Evolutionary conservation across 2,888 invertebrate species (phyloP), one percentile per base, ranked within the genome.

Genomic region (Drosophila neotestacea): DNA sequence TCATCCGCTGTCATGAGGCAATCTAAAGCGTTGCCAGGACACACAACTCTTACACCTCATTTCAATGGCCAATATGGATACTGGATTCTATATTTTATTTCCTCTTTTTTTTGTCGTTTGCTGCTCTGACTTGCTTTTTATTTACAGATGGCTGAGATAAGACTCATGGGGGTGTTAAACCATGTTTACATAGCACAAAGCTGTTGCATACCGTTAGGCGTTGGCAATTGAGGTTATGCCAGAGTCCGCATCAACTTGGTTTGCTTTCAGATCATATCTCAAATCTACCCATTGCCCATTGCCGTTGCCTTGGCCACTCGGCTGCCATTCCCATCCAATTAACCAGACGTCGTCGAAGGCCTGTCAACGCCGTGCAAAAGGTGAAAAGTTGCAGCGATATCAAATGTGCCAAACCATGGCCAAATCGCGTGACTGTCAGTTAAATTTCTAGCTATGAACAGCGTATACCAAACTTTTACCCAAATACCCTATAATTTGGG

Each of bases 371-470:
- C 64, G 74, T 69, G 77, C 77, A 73, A 75, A 72, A 85, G 82
- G 84, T 85, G 80, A 85, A 87, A 87, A 85, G 82, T 85, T 82
- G 67, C 70, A 60, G 76, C 72, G 80, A 78, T 82, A 84, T 84
- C 85, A 73, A 86, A 81, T 78, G 85, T 84, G 78, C 78, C 77
- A 77, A 81, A 56, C 62, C 79, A 66, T 66, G 60, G 73, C 58
- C 28, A 71, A 80, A 71, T 88, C 76, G 78, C 85, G 85, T 82
- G 88, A 85, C 86, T 80, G 80, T 88, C 84, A 88, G 56, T 70
- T 48, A 67, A 61, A 52, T 73, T 46, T 56, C 47, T 47, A 16
- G 2, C 11, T 55, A 16, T 22, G 36, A 28, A 36, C 13, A 48
- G 38, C 27, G 30, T 36, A 39, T 16, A 3, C 9, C 34, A 52